A percentile compares a stretch with the other conserved stretches of the same genome.
Evolutionary conservation across 2,113 vertebrate genomes (phyloP).

Genomic region (Lonchura striata): DNA sequence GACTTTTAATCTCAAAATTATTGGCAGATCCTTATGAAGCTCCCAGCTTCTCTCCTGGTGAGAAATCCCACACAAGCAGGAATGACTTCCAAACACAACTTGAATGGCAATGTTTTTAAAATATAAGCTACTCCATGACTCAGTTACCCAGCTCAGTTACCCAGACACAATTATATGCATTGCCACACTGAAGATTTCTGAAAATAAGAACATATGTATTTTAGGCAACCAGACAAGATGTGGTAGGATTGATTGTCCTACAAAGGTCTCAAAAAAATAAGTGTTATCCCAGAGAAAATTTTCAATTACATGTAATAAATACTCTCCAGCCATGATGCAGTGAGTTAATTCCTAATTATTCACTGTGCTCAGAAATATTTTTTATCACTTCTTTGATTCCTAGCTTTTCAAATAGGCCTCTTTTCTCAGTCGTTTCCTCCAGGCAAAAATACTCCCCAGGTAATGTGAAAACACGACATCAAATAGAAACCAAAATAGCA

Average conservation of each 20-base stretch:
- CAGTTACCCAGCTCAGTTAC: background rate
- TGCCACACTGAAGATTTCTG: background rate
- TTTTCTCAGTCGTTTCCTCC: constrained; percentile 17
- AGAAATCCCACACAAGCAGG: background rate
- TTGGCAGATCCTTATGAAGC: background rate
- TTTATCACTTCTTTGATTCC: constrained; percentile 30
- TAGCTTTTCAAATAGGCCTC: background rate
- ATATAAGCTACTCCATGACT: background rate
- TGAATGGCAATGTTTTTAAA: background rate
- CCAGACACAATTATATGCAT: background rate
- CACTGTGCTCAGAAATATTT: background rate
- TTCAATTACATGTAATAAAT: background rate
- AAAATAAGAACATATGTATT: background rate
- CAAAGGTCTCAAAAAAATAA: background rate
- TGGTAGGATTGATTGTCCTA: background rate
- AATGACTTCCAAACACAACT: background rate
- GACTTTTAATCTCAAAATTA: background rate
- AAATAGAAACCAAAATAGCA: constrained; percentile 24
- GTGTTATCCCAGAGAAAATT: background rate
- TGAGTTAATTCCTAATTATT: constrained; percentile 20
- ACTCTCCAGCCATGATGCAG: background rate
- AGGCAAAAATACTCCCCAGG: constrained; percentile 37
- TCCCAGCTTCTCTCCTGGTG: background rate
- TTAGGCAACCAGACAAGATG: background rate
- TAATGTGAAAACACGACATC: constrained; percentile 13